These are phyloP conservation scores for Halcyon leucocephala DNA, from an alignment of 2,797 vertebrate genomes.

Conservation along the genomic window DNA sequence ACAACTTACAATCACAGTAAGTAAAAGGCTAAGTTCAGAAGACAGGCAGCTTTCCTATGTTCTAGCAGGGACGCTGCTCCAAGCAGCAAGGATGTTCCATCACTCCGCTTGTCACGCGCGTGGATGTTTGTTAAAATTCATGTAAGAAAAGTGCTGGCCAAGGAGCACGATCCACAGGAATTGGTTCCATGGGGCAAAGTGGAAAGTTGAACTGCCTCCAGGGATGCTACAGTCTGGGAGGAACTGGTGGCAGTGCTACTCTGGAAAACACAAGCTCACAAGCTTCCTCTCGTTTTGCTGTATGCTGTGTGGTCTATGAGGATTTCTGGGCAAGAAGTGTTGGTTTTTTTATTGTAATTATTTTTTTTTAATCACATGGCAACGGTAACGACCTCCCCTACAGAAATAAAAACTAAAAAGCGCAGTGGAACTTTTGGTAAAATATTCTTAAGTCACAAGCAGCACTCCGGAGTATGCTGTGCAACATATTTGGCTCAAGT, in stretches of 20 bases:
- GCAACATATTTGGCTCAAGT: conserved; percentile 46
- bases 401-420: background rate
- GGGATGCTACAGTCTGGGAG: background rate
- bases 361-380: background rate
- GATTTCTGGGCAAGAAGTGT: background rate
- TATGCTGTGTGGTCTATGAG: background rate
- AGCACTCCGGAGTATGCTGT: background rate
- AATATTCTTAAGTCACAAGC: background rate
- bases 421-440: conserved; percentile 33
- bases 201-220: background rate
- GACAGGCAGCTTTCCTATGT: conserved; percentile 37
- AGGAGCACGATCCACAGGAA: conserved; percentile 37
- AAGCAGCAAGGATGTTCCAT: background rate
- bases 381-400: accelerated
- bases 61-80: conserved; percentile 1
- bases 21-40: conserved; percentile 28
- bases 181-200: background rate
- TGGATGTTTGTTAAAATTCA: background rate
- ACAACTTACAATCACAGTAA: conserved; percentile 54
- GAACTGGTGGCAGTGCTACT: background rate
- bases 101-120: background rate
- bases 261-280: background rate
- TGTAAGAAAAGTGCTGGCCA: background rate
- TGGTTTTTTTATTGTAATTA: background rate
- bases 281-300: background rate